A percentile compares a stretch with the other conserved stretches of the same genome.
Evolutionary conservation across 2,113 vertebrate genomes (phyloP).

Genomic region (Actenoides lindsayi): DNA sequence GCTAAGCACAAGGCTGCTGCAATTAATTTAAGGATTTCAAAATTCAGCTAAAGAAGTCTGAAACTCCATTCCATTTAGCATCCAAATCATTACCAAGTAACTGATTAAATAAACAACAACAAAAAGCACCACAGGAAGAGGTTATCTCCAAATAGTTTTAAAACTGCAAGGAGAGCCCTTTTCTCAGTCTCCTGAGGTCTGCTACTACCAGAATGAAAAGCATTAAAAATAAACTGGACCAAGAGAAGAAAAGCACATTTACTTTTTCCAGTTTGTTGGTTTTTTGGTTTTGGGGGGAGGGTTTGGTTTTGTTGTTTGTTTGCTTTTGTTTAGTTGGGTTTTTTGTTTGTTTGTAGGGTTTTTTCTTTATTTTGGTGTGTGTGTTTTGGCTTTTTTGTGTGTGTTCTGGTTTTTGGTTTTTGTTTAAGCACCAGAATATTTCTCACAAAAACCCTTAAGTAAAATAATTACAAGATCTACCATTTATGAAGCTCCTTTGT

Average conservation of each 20-base stretch:
- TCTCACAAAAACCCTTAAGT: not conserved
- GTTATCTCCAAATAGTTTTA: not conserved
- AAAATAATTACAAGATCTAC: not conserved
- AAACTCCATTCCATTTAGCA: not conserved
- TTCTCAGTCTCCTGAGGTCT: not conserved
- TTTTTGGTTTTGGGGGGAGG: no score
- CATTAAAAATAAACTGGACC: not conserved
- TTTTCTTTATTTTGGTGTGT: no score
- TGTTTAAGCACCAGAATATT: not conserved
- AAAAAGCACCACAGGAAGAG: not conserved
- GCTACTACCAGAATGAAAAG: not conserved
- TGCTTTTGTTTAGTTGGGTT: no score
- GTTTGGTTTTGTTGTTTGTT: no score
- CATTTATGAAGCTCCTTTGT: slow-evolving; percentile 46
- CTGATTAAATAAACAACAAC: not conserved
- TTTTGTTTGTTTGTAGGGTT: no score
- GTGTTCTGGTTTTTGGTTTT: not conserved
- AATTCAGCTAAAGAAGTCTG: not conserved
- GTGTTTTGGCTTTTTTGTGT: no score
- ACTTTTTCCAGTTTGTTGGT: not conserved
- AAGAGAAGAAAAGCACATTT: not conserved
- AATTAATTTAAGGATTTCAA: slow-evolving; percentile 25
- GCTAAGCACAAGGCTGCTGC: not conserved
- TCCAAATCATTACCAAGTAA: not conserved
- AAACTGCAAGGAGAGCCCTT: not conserved